A percentile compares a stretch with the other conserved stretches of the same genome.
Evolutionary conservation across 2,797 vertebrate species (phyloP).

Genomic region (Periparus ater): DNA sequence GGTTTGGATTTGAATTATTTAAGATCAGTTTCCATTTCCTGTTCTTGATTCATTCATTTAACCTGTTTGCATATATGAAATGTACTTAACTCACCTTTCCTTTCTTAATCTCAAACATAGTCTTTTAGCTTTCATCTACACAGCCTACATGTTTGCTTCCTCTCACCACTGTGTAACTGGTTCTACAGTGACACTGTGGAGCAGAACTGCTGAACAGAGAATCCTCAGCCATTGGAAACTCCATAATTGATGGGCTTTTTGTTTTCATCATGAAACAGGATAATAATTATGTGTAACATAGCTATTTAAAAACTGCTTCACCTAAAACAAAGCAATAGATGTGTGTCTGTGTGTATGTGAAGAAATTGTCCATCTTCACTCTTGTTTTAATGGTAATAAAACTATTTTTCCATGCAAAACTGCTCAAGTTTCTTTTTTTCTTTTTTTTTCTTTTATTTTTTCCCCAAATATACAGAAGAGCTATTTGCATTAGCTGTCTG

Average conservation of each 20-base stretch:
- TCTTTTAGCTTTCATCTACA: background rate
- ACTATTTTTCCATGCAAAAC: background rate
- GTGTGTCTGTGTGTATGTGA: background rate
- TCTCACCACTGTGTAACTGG: background rate
- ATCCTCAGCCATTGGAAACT: background rate
- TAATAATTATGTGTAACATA: background rate
- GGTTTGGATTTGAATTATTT: slow-evolving; percentile 35
- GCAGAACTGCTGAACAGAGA: background rate
- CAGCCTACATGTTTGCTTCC: background rate
- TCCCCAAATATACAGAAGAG: background rate
- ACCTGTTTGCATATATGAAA: background rate
- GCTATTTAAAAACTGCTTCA: background rate
- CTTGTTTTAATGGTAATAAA: background rate
- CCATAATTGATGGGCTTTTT: background rate
- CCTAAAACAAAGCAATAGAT: background rate
- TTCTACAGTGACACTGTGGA: background rate
- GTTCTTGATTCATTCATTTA: background rate
- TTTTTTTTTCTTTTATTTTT: background rate
- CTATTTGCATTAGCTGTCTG: background rate
- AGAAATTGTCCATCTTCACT: background rate
- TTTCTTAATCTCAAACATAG: background rate
- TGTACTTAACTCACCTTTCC: background rate
- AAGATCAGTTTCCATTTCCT: slow-evolving; percentile 14
- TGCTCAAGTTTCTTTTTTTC: background rate
- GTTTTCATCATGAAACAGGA: background rate